Evolutionary conservation across 2,797 vertebrate genomes (phyloP).

Genomic region (Microhierax caerulescens): DNA sequence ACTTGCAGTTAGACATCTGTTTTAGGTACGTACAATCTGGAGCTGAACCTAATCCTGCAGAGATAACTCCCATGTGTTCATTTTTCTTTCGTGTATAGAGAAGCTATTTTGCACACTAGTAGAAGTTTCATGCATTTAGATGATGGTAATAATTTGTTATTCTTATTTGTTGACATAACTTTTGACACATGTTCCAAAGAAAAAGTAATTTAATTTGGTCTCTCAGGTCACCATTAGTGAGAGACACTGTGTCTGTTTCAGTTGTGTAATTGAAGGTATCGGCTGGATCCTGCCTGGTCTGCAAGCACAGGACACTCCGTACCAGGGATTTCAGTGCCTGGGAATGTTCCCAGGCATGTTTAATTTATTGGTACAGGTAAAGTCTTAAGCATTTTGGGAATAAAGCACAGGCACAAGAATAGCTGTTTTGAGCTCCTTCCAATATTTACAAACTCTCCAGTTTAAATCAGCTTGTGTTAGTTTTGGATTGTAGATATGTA

Average conservation of each 20-base stretch:
- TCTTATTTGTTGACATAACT: not conserved
- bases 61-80: not conserved
- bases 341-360: not conserved
- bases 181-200: not conserved
- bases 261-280: not conserved
- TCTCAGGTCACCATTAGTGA: not conserved
- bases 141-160: not conserved
- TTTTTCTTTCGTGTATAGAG: not conserved
- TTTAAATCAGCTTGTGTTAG: not conserved
- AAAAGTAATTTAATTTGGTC: not conserved
- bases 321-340: not conserved
- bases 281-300: not conserved
- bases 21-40: not conserved
- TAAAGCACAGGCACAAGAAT: not conserved
- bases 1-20: not conserved
- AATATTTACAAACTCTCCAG: not conserved
- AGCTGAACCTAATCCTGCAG: not conserved
- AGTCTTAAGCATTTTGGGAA: not conserved
- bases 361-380: not conserved
- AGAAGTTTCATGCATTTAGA: not conserved
- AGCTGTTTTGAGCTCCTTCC: not conserved
- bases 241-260: not conserved
- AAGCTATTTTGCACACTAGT: not conserved
- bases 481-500: not conserved
- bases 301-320: accelerated